Percentiles rank a stretch among this genome's conserved stretches.
Evolutionary conservation across 1,140 invertebrate genomes (phyloP).

Genomic region (Tetramorium parvispinum): DNA sequence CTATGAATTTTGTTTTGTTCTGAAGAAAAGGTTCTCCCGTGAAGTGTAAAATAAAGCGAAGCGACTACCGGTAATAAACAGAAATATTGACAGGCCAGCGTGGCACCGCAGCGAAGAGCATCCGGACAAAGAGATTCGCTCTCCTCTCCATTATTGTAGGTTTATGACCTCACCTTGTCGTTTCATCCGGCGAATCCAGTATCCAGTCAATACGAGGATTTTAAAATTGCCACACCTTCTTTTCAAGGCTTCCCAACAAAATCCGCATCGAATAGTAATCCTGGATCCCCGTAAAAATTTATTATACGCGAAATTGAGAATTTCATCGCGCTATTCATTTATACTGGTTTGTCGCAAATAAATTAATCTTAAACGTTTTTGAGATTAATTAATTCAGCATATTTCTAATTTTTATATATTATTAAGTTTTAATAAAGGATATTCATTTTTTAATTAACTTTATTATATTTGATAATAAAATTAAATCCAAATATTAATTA

Average conservation of each 20-base stretch:
- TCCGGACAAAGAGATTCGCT: background rate
- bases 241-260: background rate
- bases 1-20: background rate
- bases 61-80: conserved; percentile 59
- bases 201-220: conserved; percentile 37
- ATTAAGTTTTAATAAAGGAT: background rate
- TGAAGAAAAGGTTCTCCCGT: conserved; percentile 24
- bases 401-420: background rate
- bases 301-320: conserved; percentile 58
- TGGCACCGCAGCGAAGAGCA: background rate
- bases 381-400: background rate
- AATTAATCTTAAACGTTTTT: background rate
- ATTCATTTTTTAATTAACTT: background rate
- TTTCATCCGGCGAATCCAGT: conserved; percentile 25
- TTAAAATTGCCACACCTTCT: conserved; percentile 41
- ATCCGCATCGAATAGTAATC: background rate
- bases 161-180: conserved; percentile 61
- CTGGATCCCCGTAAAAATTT: background rate
- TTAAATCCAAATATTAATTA: background rate
- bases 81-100: conserved; percentile 59
- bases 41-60: conserved; percentile 40
- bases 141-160: conserved; percentile 46
- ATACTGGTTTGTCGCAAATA: background rate
- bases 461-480: background rate
- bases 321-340: conserved; percentile 37